phyloP scores from a whole-genome alignment of 2,113 vertebrate genomes.

The Odocoileus hemionus region DNA sequence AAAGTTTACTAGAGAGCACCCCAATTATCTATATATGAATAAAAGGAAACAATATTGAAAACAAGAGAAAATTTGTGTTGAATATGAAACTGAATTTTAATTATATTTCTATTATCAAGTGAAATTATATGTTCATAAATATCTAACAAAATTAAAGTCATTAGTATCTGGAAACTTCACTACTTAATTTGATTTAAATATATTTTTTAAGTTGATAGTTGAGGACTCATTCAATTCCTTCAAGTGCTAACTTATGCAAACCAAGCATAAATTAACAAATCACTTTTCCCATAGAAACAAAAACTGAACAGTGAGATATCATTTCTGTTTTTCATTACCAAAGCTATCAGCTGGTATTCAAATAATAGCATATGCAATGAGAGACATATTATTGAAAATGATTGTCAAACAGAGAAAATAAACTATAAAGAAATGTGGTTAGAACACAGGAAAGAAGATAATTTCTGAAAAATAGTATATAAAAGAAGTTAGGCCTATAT shows the following conservation, averaged over 20 bases:
- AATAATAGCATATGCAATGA: background rate
- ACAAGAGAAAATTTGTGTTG: background rate
- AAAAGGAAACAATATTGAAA: background rate
- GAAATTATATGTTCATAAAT: background rate
- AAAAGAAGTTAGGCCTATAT: background rate
- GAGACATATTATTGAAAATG: background rate
- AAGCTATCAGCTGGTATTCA: background rate
- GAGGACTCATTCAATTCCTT: background rate
- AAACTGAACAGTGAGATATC: background rate
- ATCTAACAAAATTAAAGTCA: background rate
- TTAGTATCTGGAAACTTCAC: background rate
- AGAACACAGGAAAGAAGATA: background rate
- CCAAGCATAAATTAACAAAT: constrained; percentile 12
- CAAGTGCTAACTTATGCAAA: background rate
- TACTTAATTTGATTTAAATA: background rate
- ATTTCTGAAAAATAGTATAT: background rate
- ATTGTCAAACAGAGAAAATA: constrained; percentile 11
- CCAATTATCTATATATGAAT: background rate
- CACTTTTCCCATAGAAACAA: background rate
- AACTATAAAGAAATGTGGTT: background rate
- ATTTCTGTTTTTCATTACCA: constrained; percentile 7
- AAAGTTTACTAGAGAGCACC: background rate
- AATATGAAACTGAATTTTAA: background rate
- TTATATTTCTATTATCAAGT: background rate
- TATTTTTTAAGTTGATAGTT: background rate